These are phyloP conservation scores for Idaea biselata DNA, from an alignment of 2,888 invertebrate genomes.

Conservation along the genomic window DNA sequence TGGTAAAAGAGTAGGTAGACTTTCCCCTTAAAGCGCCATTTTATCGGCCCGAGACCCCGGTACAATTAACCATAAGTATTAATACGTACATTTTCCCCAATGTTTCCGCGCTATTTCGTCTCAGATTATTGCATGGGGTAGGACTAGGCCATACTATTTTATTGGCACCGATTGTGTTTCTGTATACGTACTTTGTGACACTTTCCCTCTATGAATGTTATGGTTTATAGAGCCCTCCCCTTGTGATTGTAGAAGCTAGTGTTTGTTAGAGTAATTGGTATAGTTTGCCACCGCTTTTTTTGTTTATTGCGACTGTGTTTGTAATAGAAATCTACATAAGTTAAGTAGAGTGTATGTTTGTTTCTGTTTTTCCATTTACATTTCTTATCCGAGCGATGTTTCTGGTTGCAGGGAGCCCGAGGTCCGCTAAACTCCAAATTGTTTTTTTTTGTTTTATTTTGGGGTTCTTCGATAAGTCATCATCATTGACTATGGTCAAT, in stretches of 20 bases:
- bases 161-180: constrained; percentile 74
- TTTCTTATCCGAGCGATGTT: constrained; percentile 6
- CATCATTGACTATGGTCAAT: too few species aligned
- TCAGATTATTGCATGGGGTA: constrained; percentile 74
- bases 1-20: too few species aligned
- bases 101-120: constrained; percentile 75
- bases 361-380: neutral
- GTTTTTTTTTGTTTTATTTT: too few species aligned
- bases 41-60: constrained; percentile 50
- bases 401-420: too few species aligned
- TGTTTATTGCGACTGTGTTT: constrained; percentile 11
- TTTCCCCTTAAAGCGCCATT: constrained; percentile 50
- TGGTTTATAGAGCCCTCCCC: constrained; percentile 60
- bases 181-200: constrained; percentile 66
- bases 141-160: constrained; percentile 64
- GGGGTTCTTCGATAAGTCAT: too few species aligned
- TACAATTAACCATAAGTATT: constrained; percentile 79
- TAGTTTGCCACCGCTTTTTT: constrained; percentile 34
- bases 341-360: neutral
- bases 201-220: constrained; percentile 74
- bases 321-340: neutral
- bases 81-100: constrained; percentile 72
- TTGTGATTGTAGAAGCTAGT: constrained; percentile 39
- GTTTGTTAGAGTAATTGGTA: constrained; percentile 45
- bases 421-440: too few species aligned